These are phyloP conservation scores for Todiramphus chloris DNA, from an alignment of 2,113 vertebrate species.

Conservation along the genomic window DNA sequence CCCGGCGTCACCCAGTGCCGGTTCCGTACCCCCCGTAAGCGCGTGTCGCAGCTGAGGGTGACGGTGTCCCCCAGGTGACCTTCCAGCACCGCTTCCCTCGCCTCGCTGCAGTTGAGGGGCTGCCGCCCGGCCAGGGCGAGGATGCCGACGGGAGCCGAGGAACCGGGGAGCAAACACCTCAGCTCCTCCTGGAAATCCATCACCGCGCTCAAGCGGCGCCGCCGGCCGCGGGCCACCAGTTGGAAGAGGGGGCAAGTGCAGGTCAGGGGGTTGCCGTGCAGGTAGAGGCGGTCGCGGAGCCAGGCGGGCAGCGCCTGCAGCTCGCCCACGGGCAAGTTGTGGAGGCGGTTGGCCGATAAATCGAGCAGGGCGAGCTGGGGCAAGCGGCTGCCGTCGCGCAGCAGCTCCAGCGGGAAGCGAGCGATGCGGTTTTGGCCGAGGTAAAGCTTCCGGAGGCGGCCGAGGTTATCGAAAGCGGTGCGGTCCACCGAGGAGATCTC, in stretches of 20 bases:
- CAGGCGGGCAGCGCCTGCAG: slow-evolving; percentile 87
- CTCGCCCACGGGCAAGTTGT: slow-evolving; percentile 78
- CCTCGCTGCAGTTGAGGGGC: slow-evolving; percentile 91
- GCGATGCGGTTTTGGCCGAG: slow-evolving; percentile 91
- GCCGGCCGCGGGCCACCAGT: slow-evolving; percentile 86
- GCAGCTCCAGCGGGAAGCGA: slow-evolving; percentile 90
- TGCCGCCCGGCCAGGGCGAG: slow-evolving; percentile 76
- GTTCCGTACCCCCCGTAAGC: slow-evolving; percentile 74
- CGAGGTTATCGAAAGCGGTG: slow-evolving; percentile 83
- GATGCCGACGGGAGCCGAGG: slow-evolving; percentile 63
- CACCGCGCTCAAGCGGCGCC: slow-evolving; percentile 85
- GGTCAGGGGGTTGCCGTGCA: slow-evolving; percentile 88
- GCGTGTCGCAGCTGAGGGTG: slow-evolving; percentile 88
- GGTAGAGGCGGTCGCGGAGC: slow-evolving; percentile 92
- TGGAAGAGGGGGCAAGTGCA: slow-evolving; percentile 90
- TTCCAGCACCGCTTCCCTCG: slow-evolving; percentile 82
- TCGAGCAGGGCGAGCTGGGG: slow-evolving; percentile 88
- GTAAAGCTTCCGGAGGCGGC: slow-evolving; percentile 91
- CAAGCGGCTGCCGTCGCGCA: slow-evolving; percentile 81
- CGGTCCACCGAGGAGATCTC: slow-evolving; percentile 87
- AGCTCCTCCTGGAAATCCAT: slow-evolving; percentile 90
- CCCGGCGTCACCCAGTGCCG: slow-evolving; percentile 88
- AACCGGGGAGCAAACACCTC: slow-evolving; percentile 64
- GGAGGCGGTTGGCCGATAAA: slow-evolving; percentile 90
- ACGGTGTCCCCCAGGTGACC: slow-evolving; percentile 84